A percentile compares a stretch with the other conserved stretches of the same genome.
Evolutionary conservation across 2,113 vertebrate genomes (phyloP).

Genomic region (Cryptotis parvus): DNA sequence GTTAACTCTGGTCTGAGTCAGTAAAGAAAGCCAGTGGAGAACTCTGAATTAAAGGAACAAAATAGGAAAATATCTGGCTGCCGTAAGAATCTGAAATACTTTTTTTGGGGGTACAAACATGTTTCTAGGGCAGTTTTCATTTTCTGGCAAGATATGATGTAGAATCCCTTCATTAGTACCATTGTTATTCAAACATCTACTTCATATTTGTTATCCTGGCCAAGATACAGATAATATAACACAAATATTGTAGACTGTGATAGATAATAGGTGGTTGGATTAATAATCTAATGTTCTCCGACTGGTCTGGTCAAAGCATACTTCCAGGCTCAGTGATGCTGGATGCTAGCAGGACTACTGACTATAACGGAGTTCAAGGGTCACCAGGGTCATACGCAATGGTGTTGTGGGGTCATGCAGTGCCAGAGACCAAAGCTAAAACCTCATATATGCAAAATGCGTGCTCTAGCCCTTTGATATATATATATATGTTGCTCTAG

Average conservation of each 20-base stretch:
- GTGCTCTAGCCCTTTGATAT: too few relatives aligned
- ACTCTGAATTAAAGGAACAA: background rate
- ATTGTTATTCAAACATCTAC: background rate
- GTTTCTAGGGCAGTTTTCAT: background rate
- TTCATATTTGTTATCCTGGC: background rate
- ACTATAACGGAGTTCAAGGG: too few relatives aligned
- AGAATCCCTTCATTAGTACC: background rate
- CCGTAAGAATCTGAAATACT: background rate
- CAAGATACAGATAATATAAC: background rate
- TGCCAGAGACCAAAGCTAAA: too few relatives aligned
- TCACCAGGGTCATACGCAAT: too few relatives aligned
- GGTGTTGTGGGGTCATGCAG: too few relatives aligned
- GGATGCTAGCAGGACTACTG: too few relatives aligned
- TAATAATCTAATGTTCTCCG: background rate
- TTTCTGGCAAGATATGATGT: background rate
- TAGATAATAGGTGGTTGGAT: background rate
- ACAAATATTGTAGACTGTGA: background rate
- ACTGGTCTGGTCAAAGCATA: too few relatives aligned
- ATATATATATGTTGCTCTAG: too few relatives aligned
- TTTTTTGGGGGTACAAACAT: background rate
- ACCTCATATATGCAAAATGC: too few relatives aligned
- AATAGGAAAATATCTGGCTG: background rate
- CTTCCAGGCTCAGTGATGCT: too few relatives aligned
- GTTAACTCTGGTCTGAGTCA: background rate
- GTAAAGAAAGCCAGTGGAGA: background rate